phyloP scores from a whole-genome alignment of 2,113 vertebrate species.

The Mormyrus lacerda region DNA sequence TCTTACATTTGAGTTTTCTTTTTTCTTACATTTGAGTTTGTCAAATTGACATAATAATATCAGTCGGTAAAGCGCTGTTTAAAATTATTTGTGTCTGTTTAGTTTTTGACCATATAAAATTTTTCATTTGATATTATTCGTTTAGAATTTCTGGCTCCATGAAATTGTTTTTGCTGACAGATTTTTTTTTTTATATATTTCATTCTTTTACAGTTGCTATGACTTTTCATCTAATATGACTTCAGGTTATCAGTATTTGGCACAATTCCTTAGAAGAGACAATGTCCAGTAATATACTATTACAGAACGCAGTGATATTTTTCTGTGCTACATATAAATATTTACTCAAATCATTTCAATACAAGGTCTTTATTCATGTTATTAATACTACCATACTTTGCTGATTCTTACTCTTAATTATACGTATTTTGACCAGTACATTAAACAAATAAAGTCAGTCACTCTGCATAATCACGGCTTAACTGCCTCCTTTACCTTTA shows the following conservation, averaged over 20 bases:
- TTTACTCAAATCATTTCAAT: neutral
- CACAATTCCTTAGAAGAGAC: neutral
- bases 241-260: neutral
- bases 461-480: neutral
- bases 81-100: neutral
- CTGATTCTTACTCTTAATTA: neutral
- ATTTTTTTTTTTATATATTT: too few relatives aligned
- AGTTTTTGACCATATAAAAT: neutral
- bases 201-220: too few relatives aligned
- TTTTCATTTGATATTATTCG: neutral
- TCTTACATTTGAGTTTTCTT: neutral
- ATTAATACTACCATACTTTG: neutral
- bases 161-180: neutral
- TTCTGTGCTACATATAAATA: neutral
- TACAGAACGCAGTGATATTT: neutral
- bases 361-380: neutral
- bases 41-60: neutral
- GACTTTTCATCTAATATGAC: neutral
- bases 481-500: neutral
- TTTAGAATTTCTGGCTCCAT: neutral
- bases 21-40: neutral
- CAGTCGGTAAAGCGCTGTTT: neutral
- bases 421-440: neutral
- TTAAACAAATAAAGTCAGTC: neutral
- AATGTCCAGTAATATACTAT: neutral